These are phyloP conservation scores for Tricholaema leucomelas DNA, from an alignment of 2,113 vertebrate genomes.

Conservation along the genomic window DNA sequence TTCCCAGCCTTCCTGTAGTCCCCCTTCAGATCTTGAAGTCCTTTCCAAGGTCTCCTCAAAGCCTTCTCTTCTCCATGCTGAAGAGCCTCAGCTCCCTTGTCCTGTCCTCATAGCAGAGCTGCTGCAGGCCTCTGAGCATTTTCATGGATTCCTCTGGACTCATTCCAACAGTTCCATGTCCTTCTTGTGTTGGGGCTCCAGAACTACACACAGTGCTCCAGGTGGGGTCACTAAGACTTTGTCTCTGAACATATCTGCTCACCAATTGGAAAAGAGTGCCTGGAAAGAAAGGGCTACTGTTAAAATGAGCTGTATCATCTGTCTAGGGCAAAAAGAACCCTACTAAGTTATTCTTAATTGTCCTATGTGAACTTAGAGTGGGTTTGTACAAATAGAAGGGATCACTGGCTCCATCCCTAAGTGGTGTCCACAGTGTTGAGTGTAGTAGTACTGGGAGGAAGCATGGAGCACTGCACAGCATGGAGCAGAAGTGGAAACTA, in stretches of 20 bases:
- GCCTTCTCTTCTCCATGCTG: no score
- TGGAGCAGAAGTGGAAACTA: neutral
- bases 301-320: neutral
- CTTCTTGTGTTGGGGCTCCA: no score
- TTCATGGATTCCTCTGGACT: no score
- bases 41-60: no score
- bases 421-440: neutral
- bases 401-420: neutral
- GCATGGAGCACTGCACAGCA: neutral
- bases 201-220: no score
- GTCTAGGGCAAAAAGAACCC: neutral
- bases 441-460: neutral
- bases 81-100: no score
- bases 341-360: neutral
- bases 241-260: neutral
- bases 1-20: no score
- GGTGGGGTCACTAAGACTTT: neutral
- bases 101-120: no score
- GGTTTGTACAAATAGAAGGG: neutral
- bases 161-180: no score
- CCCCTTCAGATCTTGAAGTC: no score
- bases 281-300: neutral
- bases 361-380: neutral
- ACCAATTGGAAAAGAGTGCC: neutral
- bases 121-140: no score